These are phyloP conservation scores for Lipotes vexillifer DNA, from an alignment of 2,113 vertebrate species.

Conservation along the genomic window DNA sequence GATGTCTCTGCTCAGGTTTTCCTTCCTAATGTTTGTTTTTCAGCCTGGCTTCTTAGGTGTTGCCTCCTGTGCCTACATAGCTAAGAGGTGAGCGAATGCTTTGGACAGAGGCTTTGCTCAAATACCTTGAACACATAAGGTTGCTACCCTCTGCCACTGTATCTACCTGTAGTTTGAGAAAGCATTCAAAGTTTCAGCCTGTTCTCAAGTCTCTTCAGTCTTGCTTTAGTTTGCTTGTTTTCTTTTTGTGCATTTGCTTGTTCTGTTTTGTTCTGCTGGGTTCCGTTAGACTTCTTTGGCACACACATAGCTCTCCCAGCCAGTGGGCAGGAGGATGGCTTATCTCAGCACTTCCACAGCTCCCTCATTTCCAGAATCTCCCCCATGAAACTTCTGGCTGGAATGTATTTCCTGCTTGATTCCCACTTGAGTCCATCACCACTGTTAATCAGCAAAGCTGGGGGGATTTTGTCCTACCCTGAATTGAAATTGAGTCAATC, in stretches of 20 bases:
- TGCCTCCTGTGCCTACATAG: background rate
- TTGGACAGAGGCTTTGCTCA: background rate
- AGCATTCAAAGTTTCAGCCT: background rate
- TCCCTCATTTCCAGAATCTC: background rate
- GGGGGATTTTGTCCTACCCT: background rate
- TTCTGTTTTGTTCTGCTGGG: background rate
- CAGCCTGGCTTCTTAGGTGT: background rate
- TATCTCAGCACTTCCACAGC: background rate
- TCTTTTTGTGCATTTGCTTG: background rate
- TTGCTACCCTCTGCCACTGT: background rate
- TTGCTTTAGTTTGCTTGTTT: background rate
- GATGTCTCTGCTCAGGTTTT: background rate
- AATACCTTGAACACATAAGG: background rate
- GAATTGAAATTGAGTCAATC: background rate
- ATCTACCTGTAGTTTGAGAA: background rate
- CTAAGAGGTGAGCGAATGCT: background rate
- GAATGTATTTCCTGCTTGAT: background rate
- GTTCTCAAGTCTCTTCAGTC: background rate
- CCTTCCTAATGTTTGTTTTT: background rate
- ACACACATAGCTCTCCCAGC: background rate
- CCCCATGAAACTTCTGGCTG: background rate
- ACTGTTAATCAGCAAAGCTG: background rate
- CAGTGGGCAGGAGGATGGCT: background rate
- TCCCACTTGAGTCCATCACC: background rate
- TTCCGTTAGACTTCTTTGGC: background rate